Conservation (phyloP, 2,113 vertebrate genomes). For the Marmota flaviventris region DNA sequence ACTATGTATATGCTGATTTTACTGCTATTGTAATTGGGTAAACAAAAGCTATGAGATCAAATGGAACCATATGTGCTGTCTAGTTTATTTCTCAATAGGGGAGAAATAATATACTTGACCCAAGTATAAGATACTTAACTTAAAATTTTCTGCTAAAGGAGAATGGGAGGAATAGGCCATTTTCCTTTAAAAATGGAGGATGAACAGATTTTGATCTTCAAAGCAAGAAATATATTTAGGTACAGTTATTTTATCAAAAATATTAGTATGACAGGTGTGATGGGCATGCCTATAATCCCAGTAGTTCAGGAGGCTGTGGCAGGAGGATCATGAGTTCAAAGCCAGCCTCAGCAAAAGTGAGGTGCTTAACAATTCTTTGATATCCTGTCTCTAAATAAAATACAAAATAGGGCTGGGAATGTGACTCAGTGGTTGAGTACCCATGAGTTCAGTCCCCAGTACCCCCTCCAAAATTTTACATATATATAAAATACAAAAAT, state of each 20-base stretch:
- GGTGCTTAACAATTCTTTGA: too few species aligned
- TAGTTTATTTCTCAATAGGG: conserved; percentile 31
- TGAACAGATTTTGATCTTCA: conserved; percentile 32
- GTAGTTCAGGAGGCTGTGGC: too few species aligned
- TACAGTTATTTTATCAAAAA: conserved; percentile 7
- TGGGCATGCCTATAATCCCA: too few species aligned
- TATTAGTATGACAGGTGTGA: neutral
- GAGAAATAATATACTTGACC: neutral
- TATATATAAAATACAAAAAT: too few species aligned
- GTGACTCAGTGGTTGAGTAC: too few species aligned
- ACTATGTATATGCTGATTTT: neutral
- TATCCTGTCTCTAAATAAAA: too few species aligned
- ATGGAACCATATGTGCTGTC: neutral
- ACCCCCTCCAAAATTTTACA: too few species aligned
- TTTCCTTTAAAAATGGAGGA: conserved; percentile 37
- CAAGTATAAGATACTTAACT: neutral
- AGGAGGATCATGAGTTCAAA: too few species aligned
- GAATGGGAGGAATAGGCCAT: neutral
- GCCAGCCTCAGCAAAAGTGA: too few species aligned
- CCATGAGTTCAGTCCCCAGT: too few species aligned
- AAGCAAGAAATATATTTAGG: neutral
- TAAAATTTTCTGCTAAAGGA: neutral
- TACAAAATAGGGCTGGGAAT: too few species aligned
- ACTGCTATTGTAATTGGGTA: neutral
- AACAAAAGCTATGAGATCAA: neutral